A percentile compares a stretch with the other conserved stretches of the same genome.
Evolutionary conservation across 2,113 vertebrate genomes (phyloP).

Genomic region (Archilochus colubris): DNA sequence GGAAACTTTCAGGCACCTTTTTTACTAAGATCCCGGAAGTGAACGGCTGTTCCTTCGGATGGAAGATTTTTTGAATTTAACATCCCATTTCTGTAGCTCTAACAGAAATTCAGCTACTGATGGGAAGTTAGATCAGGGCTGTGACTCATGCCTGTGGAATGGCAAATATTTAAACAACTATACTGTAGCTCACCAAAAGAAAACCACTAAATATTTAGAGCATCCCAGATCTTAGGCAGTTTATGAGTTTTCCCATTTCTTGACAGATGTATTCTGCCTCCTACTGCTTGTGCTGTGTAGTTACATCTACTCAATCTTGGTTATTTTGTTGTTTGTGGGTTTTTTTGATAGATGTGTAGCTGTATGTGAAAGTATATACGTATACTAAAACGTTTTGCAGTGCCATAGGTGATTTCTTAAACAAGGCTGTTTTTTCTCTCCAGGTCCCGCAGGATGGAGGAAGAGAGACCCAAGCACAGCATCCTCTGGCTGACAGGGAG

Average conservation of each 20-base stretch:
- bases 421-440: not conserved
- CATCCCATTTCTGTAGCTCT: not conserved
- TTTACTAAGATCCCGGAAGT: not conserved
- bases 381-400: not conserved
- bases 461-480: accelerated
- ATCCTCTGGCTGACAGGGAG: accelerated
- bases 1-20: not conserved
- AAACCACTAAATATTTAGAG: not conserved
- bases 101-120: not conserved
- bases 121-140: not conserved
- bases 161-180: not conserved
- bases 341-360: not conserved
- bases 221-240: not conserved
- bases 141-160: not conserved
- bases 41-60: not conserved
- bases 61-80: not conserved
- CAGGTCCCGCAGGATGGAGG: not conserved
- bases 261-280: constrained; percentile 35
- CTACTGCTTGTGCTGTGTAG: constrained; percentile 4
- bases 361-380: accelerated
- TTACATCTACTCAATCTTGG: not conserved
- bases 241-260: not conserved
- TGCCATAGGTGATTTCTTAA: not conserved
- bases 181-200: not conserved
- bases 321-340: too few relatives aligned